Percentiles rank a stretch among this genome's conserved stretches.
These are phyloP conservation scores for Crambe crambe DNA, from an alignment of 37 sponge, comb jelly and placozoan genomes.

Conservation along the genomic window DNA sequence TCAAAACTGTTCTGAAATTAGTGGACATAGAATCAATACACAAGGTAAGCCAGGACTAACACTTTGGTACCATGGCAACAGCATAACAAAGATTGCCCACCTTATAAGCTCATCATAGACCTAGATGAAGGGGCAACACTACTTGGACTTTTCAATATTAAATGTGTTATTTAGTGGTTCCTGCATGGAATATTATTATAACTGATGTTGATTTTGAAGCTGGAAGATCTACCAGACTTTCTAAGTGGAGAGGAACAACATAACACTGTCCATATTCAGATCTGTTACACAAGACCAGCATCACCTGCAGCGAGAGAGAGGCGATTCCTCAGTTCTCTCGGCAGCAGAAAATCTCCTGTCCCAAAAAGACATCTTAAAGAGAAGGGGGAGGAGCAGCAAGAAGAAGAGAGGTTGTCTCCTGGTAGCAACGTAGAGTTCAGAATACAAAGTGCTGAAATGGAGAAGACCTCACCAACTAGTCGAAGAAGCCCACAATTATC, in stretches of 20 bases:
- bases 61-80: too few species aligned
- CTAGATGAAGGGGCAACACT: too few species aligned
- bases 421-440: too few species aligned
- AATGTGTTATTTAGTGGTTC: too few species aligned
- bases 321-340: neutral
- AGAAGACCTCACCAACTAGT: too few species aligned
- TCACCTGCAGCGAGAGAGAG: neutral
- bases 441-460: too few species aligned
- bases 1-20: constrained; percentile 37
- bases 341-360: constrained; percentile 1
- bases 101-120: too few species aligned
- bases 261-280: constrained; percentile 54
- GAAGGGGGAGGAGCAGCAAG: neutral
- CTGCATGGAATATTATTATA: neutral
- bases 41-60: neutral
- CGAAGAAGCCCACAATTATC: too few species aligned
- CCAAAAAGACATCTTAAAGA: neutral
- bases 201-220: constrained; percentile 7
- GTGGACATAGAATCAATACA: constrained; percentile 25
- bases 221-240: constrained; percentile 54
- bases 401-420: too few species aligned
- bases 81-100: too few species aligned
- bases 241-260: constrained; percentile 62
- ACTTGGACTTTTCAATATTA: too few species aligned
- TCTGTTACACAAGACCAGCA: constrained; percentile 15